phyloP scores from a whole-genome alignment of 2,113 vertebrate species.

The Ammodramus savannarum region DNA sequence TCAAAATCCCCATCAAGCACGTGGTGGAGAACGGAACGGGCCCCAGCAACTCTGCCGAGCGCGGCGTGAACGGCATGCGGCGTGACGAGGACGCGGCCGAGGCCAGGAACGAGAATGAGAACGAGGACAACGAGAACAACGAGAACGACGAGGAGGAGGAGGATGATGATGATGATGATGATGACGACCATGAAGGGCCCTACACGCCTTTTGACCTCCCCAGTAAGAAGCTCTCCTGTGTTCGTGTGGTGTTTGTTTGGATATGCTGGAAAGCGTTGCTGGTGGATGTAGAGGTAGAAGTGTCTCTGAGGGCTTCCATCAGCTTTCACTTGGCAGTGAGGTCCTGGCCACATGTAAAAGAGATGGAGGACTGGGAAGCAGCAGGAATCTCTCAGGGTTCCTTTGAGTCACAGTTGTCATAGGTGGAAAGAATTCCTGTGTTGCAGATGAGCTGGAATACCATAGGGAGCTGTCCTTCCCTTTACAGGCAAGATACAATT shows the following conservation, averaged over 20 bases:
- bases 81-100: constrained; percentile 75
- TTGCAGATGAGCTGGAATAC: background rate
- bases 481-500: background rate
- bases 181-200: constrained; percentile 84
- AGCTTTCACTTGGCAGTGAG: background rate
- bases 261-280: background rate
- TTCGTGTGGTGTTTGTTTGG: background rate
- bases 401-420: background rate
- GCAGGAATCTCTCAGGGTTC: background rate
- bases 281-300: accelerated
- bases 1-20: constrained; percentile 81
- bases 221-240: constrained; percentile 72
- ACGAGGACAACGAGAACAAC: constrained; percentile 87
- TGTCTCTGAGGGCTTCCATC: background rate
- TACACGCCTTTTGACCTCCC: constrained; percentile 88
- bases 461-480: background rate
- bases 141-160: constrained; percentile 91
- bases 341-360: background rate
- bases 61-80: constrained; percentile 54
- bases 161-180: constrained; percentile 86
- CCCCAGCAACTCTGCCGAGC: constrained; percentile 67
- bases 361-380: background rate
- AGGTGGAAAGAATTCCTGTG: background rate
- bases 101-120: constrained; percentile 82
- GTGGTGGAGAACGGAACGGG: constrained; percentile 87